These are phyloP conservation scores for Halocynthia roretzi DNA, from an alignment of 23 tunicate genomes.

Conservation along the genomic window DNA sequence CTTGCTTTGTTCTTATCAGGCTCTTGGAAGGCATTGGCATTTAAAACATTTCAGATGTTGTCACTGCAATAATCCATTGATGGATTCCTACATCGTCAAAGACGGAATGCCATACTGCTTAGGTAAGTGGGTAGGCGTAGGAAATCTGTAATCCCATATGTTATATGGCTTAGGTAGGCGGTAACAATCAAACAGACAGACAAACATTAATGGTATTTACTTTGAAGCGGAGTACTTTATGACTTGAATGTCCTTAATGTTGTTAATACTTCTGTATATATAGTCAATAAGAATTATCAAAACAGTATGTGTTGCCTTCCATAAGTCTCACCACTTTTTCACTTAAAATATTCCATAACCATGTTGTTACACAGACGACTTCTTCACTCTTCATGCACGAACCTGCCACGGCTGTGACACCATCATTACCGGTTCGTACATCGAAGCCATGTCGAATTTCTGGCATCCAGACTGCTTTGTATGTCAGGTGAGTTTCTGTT, in stretches of 20 bases:
- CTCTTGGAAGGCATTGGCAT: slow-evolving; percentile 86
- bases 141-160: neutral
- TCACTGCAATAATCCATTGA: slow-evolving; percentile 72
- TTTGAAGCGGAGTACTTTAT: too few species aligned
- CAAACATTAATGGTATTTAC: too few species aligned
- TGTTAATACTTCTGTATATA: neutral
- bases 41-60: slow-evolving; percentile 91
- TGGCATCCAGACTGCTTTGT: slow-evolving; percentile 95
- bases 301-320: neutral
- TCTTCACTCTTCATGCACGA: slow-evolving; percentile 85
- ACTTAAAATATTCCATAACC: neutral
- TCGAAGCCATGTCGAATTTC: slow-evolving; percentile 90
- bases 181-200: too few species aligned
- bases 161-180: too few species aligned
- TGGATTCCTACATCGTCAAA: slow-evolving; percentile 91
- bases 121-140: slow-evolving; percentile 24
- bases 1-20: slow-evolving; percentile 31
- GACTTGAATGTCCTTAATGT: too few species aligned
- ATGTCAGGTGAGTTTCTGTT: slow-evolving; percentile 51
- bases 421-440: slow-evolving; percentile 88
- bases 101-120: slow-evolving; percentile 89
- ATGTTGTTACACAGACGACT: slow-evolving; percentile 41
- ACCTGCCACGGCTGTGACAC: slow-evolving; percentile 95
- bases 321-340: neutral
- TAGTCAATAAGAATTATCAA: neutral